phyloP scores from a whole-genome alignment of 2,797 vertebrate genomes.

The Chelmon rostratus region DNA sequence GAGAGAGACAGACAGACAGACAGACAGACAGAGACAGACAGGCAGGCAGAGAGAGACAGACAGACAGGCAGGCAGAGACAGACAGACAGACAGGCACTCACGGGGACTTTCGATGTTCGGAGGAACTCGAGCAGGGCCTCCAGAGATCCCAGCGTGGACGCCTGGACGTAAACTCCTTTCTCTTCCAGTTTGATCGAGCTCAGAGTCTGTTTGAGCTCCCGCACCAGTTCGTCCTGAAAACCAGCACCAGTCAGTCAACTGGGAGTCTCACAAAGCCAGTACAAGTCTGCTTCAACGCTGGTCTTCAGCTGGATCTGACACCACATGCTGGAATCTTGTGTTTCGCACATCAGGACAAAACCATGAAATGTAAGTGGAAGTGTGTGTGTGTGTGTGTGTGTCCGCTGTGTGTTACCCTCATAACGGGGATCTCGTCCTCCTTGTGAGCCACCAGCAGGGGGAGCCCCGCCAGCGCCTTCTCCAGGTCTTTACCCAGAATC shows the following conservation, averaged over 20 bases:
- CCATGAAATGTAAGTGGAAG: no score
- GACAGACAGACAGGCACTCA: conserved; percentile 81
- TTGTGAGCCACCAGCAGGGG: conserved; percentile 94
- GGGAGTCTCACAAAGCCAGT: neutral
- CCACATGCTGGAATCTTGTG: no score
- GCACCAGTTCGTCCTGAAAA: conserved; percentile 93
- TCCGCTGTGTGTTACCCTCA: conserved; percentile 86
- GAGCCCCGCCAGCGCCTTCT: conserved; percentile 95
- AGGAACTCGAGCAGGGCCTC: conserved; percentile 98
- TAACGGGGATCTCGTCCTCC: conserved; percentile 95
- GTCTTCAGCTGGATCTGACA: no score
- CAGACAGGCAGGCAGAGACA: neutral
- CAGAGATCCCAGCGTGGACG: conserved; percentile 96
- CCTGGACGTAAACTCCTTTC: conserved; percentile 98
- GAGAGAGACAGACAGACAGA: no score
- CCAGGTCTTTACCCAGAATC: conserved; percentile 97
- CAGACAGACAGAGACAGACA: no score
- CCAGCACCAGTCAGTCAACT: conserved; percentile 15
- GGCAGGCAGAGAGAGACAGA: no score
- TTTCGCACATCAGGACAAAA: no score
- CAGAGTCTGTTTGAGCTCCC: conserved; percentile 96
- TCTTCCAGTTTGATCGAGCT: conserved; percentile 98
- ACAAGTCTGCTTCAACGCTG: no score
- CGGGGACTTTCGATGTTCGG: conserved; percentile 96
- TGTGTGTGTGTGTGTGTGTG: neutral